Percentiles rank a stretch among this genome's conserved stretches.
Conservation (phyloP, 1,140 invertebrate genomes). For the Drosophila chauvacae region DNA sequence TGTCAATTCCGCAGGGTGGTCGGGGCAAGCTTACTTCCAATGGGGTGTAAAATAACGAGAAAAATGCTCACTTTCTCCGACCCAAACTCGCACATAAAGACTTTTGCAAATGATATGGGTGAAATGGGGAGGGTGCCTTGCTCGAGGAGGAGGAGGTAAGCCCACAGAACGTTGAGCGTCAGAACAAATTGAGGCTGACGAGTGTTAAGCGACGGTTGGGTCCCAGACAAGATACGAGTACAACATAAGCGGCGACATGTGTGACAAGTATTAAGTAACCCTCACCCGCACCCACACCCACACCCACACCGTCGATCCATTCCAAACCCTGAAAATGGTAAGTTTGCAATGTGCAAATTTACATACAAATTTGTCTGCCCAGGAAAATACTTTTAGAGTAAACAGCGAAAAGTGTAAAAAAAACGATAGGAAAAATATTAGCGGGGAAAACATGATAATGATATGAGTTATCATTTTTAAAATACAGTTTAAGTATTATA, state of each 20-base stretch:
- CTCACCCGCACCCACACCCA: not conserved
- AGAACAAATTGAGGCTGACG: conserved; percentile 79
- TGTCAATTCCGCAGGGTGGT: conserved; percentile 41
- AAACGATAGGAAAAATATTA: conserved; percentile 32
- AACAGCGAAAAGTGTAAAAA: conserved; percentile 50
- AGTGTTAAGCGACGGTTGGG: conserved; percentile 70
- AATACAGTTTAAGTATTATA: not conserved
- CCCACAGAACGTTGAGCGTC: conserved; percentile 49
- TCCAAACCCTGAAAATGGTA: conserved; percentile 17
- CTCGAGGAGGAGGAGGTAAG: conserved; percentile 51
- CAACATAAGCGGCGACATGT: conserved; percentile 67
- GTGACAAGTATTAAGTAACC: conserved; percentile 70
- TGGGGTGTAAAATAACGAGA: conserved; percentile 81
- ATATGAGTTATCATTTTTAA: not conserved
- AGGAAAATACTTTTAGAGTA: conserved; percentile 31
- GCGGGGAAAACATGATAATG: not conserved
- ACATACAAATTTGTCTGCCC: conserved; percentile 79
- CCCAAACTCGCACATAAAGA: conserved; percentile 35
- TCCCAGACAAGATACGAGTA: conserved; percentile 44
- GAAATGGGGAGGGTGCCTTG: conserved; percentile 13
- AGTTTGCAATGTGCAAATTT: conserved; percentile 60
- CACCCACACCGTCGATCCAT: conserved; percentile 3
- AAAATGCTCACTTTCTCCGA: conserved; percentile 52
- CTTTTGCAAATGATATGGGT: conserved; percentile 74
- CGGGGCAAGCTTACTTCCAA: conserved; percentile 41